Conservation (phyloP, 1,140 invertebrate species). For the Lepidotrigona ventralis region DNA sequence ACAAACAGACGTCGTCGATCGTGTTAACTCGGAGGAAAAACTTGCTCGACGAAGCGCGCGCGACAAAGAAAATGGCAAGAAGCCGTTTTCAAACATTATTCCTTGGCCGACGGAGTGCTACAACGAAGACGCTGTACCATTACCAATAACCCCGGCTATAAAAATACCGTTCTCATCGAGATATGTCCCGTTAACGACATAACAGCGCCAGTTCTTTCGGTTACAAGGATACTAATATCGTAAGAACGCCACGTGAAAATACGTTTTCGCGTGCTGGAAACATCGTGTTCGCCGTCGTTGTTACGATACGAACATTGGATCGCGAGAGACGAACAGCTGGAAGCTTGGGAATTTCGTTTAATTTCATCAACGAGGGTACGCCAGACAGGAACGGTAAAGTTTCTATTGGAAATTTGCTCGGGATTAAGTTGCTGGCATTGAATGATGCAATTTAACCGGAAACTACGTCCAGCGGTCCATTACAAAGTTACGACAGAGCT, state of each 20-base stretch:
- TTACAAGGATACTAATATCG: not conserved
- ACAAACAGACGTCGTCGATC: conserved; percentile 28
- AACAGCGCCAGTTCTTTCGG: conserved; percentile 21
- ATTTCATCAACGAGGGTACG: not conserved
- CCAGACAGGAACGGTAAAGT: not conserved
- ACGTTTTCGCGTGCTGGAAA: not conserved
- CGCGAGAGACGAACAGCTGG: not conserved
- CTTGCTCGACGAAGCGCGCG: not conserved
- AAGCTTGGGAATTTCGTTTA: not conserved
- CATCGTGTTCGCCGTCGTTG: not conserved
- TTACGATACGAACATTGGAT: not conserved
- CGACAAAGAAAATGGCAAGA: conserved; percentile 26
- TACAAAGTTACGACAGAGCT: not conserved
- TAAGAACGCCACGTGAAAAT: not conserved
- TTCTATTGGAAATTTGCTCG: not conserved
- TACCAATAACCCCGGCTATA: not conserved
- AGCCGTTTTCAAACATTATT: conserved; percentile 24
- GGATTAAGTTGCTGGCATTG: not conserved
- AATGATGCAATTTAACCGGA: not conserved
- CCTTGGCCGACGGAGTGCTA: too few relatives aligned
- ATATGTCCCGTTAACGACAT: conserved; percentile 29
- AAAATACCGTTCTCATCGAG: conserved; percentile 28
- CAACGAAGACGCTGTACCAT: conserved; percentile 8
- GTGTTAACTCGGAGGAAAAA: conserved; percentile 21
- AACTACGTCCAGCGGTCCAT: not conserved